Evolutionary conservation across 2,888 invertebrate genomes (phyloP).

Genomic region (Chorisops tibialis): DNA sequence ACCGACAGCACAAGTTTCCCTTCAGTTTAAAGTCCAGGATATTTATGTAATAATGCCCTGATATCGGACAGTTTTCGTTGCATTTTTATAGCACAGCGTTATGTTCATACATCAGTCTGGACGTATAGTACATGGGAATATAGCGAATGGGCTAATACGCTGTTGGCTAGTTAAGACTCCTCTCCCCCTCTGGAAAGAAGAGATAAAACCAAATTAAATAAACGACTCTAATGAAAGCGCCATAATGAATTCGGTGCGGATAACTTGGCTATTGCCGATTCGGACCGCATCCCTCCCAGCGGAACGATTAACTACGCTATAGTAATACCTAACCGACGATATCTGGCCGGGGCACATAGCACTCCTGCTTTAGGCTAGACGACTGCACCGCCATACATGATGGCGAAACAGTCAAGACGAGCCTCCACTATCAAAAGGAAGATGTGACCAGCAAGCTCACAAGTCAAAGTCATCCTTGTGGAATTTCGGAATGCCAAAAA

Average conservation of each 20-base stretch:
- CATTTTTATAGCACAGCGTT: background rate
- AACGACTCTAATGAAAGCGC: conserved; percentile 11
- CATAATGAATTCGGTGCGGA: conserved; percentile 12
- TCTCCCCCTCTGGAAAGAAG: no score
- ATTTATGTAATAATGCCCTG: background rate
- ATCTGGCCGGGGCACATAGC: background rate
- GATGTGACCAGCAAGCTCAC: conserved; percentile 6
- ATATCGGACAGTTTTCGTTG: background rate
- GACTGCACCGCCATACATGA: background rate
- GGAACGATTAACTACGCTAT: background rate
- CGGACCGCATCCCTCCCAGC: background rate
- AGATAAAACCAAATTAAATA: conserved; percentile 17
- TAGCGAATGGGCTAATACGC: background rate
- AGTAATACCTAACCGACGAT: background rate
- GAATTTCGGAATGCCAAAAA: background rate
- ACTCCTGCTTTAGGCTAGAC: background rate
- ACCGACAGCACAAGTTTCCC: background rate
- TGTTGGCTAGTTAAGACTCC: background rate
- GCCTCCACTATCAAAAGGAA: background rate
- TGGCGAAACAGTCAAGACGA: conserved; percentile 2
- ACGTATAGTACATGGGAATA: background rate
- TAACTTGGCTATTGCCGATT: conserved; percentile 23
- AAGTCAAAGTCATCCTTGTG: conserved; percentile 1
- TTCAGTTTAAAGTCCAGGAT: background rate
- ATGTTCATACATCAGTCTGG: background rate